Conservation (phyloP, 2,113 vertebrate genomes). For the Catharus minimus region DNA sequence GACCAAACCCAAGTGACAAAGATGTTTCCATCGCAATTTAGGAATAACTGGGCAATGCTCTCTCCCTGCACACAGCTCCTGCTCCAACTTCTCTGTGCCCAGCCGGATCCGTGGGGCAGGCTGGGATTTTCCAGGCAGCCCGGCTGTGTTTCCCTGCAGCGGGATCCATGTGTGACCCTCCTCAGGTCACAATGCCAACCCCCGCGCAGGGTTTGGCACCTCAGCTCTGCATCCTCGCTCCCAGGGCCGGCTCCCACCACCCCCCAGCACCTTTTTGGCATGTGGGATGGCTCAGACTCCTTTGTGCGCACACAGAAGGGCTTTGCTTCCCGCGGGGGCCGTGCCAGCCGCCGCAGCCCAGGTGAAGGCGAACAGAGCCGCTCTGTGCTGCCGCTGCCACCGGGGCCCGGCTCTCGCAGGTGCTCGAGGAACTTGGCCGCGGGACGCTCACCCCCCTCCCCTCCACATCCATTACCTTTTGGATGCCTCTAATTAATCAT, state of each 20-base stretch:
- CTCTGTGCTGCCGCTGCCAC: conserved; percentile 38
- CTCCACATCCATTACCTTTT: conserved; percentile 76
- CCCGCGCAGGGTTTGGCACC: not conserved
- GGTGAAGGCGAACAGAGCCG: conserved; percentile 70
- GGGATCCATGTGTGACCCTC: not conserved
- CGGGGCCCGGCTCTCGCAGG: conserved; percentile 70
- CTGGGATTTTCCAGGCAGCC: not conserved
- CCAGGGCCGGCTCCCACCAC: not conserved
- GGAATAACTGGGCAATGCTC: not conserved
- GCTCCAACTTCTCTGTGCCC: not conserved
- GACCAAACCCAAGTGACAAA: not conserved
- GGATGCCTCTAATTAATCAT: conserved; percentile 78
- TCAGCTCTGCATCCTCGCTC: not conserved
- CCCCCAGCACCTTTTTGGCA: not conserved
- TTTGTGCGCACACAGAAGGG: not conserved
- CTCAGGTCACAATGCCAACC: too few relatives aligned
- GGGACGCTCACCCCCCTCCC: conserved; percentile 49
- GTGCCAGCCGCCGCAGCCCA: conserved; percentile 65
- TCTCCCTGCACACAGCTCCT: too few relatives aligned
- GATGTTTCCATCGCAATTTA: not conserved
- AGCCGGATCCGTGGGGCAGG: not conserved
- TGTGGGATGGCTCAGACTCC: not conserved
- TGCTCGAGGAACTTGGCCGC: conserved; percentile 74
- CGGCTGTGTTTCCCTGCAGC: rapidly evolving
- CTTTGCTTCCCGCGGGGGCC: not conserved